A percentile compares a stretch with the other conserved stretches of the same genome.
phyloP scores from a whole-genome alignment of 2,888 invertebrate species.

The Embidobia sp. region DNA sequence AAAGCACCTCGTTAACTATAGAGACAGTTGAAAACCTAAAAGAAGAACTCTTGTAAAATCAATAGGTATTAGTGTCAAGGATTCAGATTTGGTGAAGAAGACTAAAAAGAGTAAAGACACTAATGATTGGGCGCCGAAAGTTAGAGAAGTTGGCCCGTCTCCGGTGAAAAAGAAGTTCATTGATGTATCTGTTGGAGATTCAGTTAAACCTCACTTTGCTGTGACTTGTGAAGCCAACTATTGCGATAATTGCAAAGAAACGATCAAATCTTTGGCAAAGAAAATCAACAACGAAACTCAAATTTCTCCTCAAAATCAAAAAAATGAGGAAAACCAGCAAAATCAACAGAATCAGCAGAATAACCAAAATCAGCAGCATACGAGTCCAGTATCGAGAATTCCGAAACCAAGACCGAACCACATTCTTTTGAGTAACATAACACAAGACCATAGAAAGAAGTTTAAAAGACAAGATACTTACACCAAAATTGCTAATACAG shows the following conservation, averaged over 20 bases:
- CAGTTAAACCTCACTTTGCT: constrained; percentile 82
- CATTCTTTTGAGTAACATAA: constrained; percentile 65
- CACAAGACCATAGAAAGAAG: constrained; percentile 72
- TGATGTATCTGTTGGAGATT: constrained; percentile 83
- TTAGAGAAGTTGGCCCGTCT: constrained; percentile 77
- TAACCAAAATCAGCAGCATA: constrained; percentile 44
- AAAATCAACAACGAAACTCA: constrained; percentile 74
- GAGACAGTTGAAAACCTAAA: constrained; percentile 82
- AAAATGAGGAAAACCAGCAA: constrained; percentile 11
- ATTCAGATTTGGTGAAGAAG: constrained; percentile 73
- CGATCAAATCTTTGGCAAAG: constrained; percentile 83
- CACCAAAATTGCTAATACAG: constrained; percentile 73
- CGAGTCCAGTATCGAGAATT: constrained; percentile 71
- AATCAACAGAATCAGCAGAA: constrained; percentile 1
- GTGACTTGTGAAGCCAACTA: constrained; percentile 83
- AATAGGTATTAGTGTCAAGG: constrained; percentile 71
- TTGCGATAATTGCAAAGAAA: constrained; percentile 85
- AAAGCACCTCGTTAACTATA: constrained; percentile 85
- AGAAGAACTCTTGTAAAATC: constrained; percentile 73
- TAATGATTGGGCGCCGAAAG: constrained; percentile 74
- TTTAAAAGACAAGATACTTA: constrained; percentile 80
- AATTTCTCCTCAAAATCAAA: constrained; percentile 58
- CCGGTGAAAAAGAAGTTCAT: constrained; percentile 80
- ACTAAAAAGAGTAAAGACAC: constrained; percentile 81
- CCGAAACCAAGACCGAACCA: constrained; percentile 76